phyloP scores from a whole-genome alignment of 2,888 invertebrate genomes.

The Drepanosiphum platanoidis region DNA sequence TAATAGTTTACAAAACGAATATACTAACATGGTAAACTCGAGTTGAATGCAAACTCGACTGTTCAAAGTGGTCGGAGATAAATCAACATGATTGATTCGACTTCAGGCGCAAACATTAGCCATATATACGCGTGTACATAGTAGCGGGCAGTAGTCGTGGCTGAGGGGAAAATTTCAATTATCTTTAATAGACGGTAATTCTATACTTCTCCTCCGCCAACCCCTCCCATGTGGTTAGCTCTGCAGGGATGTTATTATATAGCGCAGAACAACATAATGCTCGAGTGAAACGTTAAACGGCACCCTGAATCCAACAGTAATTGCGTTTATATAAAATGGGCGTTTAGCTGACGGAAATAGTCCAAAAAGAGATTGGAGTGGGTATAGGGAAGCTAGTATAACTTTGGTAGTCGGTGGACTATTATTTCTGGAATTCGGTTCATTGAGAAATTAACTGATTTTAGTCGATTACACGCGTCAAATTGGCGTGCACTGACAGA shows the following conservation, averaged over 20 bases:
- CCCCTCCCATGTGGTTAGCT: neutral
- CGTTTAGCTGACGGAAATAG: slow-evolving; percentile 52
- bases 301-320: slow-evolving; percentile 59
- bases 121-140: neutral
- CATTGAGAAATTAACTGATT: slow-evolving; percentile 51
- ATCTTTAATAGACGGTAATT: slow-evolving; percentile 62
- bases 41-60: slow-evolving; percentile 35
- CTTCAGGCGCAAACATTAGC: slow-evolving; percentile 59
- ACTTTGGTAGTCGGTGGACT: neutral
- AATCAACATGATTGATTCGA: slow-evolving; percentile 61
- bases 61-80: slow-evolving; percentile 39
- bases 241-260: slow-evolving; percentile 60
- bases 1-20: slow-evolving; percentile 27
- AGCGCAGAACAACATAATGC: slow-evolving; percentile 49
- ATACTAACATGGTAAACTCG: slow-evolving; percentile 12
- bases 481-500: slow-evolving; percentile 15
- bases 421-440: slow-evolving; percentile 44
- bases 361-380: slow-evolving; percentile 18
- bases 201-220: slow-evolving; percentile 52
- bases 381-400: neutral
- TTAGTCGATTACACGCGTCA: slow-evolving; percentile 22
- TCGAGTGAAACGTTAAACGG: slow-evolving; percentile 62
- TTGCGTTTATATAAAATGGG: slow-evolving; percentile 58
- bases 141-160: neutral
- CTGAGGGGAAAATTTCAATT: slow-evolving; percentile 60